A percentile compares a stretch with the other conserved stretches of the same genome.
phyloP scores from a whole-genome alignment of 2,888 invertebrate genomes.

The Torymus tubicola region DNA sequence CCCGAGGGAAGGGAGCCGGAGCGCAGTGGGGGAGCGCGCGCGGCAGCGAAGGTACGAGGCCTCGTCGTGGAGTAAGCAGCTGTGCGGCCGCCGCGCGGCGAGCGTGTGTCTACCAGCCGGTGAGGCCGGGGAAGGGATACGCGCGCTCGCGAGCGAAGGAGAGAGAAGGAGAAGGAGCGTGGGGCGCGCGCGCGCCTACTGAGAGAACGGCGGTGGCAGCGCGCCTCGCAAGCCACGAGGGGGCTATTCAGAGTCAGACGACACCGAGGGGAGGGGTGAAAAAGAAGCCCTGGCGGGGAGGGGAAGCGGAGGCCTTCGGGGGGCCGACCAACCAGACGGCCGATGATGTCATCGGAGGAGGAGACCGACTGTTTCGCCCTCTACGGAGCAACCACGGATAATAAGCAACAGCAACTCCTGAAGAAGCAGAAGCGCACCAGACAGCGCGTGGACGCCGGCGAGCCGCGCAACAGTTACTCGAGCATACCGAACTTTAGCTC shows the following conservation, averaged over 20 bases:
- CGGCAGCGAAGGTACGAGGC: slow-evolving; percentile 73
- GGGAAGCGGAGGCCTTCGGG: slow-evolving; percentile 88
- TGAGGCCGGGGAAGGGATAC: slow-evolving; percentile 55
- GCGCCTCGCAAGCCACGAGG: slow-evolving; percentile 80
- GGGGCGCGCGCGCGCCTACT: slow-evolving; percentile 59
- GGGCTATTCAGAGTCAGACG: slow-evolving; percentile 79
- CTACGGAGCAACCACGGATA: slow-evolving; percentile 85
- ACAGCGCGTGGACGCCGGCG: slow-evolving; percentile 97
- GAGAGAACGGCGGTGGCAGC: slow-evolving; percentile 72
- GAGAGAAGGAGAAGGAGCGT: slow-evolving; percentile 60
- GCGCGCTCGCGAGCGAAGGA: slow-evolving; percentile 54
- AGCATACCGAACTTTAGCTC: slow-evolving; percentile 87
- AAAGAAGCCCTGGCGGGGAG: slow-evolving; percentile 79
- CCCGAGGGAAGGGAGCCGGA: slow-evolving; percentile 73
- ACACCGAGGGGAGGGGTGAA: slow-evolving; percentile 77
- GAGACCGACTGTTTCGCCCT: slow-evolving; percentile 95
- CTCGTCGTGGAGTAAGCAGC: slow-evolving; percentile 42
- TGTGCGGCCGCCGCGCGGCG: slow-evolving; percentile 31
- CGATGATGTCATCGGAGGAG: slow-evolving; percentile 98
- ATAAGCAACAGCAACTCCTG: slow-evolving; percentile 83
- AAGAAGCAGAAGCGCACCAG: slow-evolving; percentile 95
- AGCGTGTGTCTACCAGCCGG: not conserved
- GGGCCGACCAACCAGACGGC: slow-evolving; percentile 84
- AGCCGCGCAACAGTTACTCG: slow-evolving; percentile 95
- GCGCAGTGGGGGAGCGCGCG: slow-evolving; percentile 78